Percentiles rank a stretch among this genome's conserved stretches.
These are phyloP conservation scores for Notolepis coatsorum DNA, from an alignment of 2,797 vertebrate species.

Conservation along the genomic window DNA sequence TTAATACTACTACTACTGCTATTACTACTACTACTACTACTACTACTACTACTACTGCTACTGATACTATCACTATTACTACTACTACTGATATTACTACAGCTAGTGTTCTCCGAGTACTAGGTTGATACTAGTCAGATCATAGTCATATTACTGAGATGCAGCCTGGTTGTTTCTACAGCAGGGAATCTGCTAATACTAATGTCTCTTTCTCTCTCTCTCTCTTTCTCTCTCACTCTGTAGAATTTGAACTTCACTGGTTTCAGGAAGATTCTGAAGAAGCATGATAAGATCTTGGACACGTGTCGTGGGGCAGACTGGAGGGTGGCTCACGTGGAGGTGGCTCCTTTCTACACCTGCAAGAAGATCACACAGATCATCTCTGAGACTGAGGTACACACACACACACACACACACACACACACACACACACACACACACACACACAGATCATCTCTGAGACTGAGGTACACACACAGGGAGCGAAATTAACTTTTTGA, in stretches of 20 bases:
- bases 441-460: background rate
- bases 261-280: conserved; percentile 99
- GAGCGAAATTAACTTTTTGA: no score
- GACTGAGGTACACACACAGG: background rate
- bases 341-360: conserved; percentile 98
- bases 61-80: no score
- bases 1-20: no score
- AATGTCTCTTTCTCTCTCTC: background rate
- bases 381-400: conserved; percentile 94
- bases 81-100: no score
- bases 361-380: conserved; percentile 99
- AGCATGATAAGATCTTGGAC: conserved; percentile 99
- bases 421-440: background rate
- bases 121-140: no score
- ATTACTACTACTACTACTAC: no score
- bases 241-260: conserved; percentile 99
- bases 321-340: conserved; percentile 96
- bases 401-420: background rate
- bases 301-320: conserved; percentile 93
- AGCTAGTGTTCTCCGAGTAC: no score
- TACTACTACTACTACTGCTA: no score
- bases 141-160: no score
- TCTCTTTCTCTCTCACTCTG: conserved; percentile 6
- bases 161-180: no score
- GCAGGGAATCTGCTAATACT: no score